Evolutionary conservation across 2,797 vertebrate species (phyloP), one percentile per base, ranked within the genome.

Genomic region (Huso huso): DNA sequence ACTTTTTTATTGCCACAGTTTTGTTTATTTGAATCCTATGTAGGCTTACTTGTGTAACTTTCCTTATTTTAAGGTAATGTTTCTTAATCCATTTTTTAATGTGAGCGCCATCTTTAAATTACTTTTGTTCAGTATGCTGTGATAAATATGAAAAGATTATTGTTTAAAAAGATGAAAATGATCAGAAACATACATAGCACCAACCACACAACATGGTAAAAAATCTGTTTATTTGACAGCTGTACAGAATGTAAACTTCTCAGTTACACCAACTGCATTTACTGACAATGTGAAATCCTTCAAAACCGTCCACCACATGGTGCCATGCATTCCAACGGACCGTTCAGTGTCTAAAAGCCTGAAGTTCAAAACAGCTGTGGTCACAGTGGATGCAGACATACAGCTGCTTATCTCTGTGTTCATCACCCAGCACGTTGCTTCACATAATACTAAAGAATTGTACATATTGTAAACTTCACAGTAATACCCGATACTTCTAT

Each of bases 391-490:
- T 50, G 49, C 57, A 63, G 69, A 68, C 3, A 23, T 48, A 51
- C 12, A 62, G 58, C 7, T 49, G 51, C 51, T 61, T 23, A 58
- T 48, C 52, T 13, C 53, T 61, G 48, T 37, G 48, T 49, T 53
- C 51, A n/a, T 6, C 13, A 55, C 23, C 10, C 10, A 13, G 11
- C 15, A 1, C 37, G 18, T 6, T n/a, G 7, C 48, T 60, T 60
- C 49, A 66, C 62, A 23, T 55, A 37, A 48, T 49, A 13, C 61
- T 62, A 66, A 71, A 76, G 75, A 78, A 8, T 78, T 78, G 69
- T 81, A 84, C 75, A 87, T 70, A 72, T 68, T 85, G 84, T 89
- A 88, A 91, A 88, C 84, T 79, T 83, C 73, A 80, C 76, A 81
- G 77, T 78, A 76, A 82, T 75, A 74, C 79, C 76, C 80, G 74